Conservation (phyloP, 2,113 vertebrate species). For the Neodon shergylaensis region DNA sequence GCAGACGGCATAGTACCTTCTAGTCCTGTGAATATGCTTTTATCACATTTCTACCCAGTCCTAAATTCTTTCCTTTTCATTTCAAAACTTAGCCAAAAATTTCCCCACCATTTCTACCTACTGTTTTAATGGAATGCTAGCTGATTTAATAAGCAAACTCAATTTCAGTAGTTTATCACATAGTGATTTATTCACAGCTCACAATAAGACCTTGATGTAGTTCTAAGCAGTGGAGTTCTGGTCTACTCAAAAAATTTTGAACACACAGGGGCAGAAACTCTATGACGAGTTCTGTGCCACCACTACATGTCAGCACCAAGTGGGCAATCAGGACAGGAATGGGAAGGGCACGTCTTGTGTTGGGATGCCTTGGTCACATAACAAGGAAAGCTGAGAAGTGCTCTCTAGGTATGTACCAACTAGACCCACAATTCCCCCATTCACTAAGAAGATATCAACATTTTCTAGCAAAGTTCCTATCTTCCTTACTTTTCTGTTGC, state of each 20-base stretch:
- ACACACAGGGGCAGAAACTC: background rate
- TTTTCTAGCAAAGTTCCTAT: rapidly evolving
- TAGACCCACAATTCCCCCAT: background rate
- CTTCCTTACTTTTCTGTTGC: background rate
- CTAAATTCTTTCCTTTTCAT: background rate
- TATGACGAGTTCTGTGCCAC: background rate
- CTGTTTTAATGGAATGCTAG: background rate
- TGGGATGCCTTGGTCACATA: background rate
- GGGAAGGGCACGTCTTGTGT: background rate
- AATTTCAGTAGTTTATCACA: background rate
- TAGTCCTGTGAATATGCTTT: background rate
- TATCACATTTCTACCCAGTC: background rate
- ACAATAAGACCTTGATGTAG: background rate
- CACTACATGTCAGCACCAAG: background rate
- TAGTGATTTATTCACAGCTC: background rate
- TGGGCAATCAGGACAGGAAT: background rate
- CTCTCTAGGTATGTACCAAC: background rate
- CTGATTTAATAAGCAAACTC: background rate
- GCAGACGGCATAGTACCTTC: background rate
- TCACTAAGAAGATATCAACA: background rate
- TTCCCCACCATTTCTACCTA: background rate
- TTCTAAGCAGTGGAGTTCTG: background rate
- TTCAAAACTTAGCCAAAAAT: background rate
- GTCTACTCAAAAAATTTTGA: background rate
- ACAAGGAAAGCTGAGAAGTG: background rate